phyloP scores from a whole-genome alignment of 2,113 vertebrate species.

The Hemibagrus wyckioides region DNA sequence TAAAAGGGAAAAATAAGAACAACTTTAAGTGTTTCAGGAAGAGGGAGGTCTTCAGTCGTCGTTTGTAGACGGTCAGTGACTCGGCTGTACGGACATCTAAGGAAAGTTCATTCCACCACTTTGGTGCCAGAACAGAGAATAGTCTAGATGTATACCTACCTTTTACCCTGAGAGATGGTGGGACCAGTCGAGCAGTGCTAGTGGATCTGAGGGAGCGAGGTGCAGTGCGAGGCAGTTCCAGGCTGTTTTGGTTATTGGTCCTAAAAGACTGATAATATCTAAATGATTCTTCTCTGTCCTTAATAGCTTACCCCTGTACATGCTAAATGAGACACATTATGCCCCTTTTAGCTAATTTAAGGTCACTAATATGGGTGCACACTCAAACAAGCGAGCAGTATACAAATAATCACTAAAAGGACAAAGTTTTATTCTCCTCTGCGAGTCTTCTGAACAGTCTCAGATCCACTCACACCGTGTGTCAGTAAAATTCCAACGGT shows the following conservation, averaged over 20 bases:
- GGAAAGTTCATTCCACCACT: too few relatives aligned
- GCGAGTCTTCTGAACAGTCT: neutral
- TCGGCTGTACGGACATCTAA: too few relatives aligned
- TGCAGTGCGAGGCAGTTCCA: too few relatives aligned
- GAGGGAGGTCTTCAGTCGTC: too few relatives aligned
- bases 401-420: neutral
- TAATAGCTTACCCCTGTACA: neutral
- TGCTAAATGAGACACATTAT: neutral
- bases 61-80: too few relatives aligned
- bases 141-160: too few relatives aligned
- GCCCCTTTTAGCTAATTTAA: neutral
- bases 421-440: neutral
- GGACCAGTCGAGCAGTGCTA: too few relatives aligned
- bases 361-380: neutral
- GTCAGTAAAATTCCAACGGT: neutral
- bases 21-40: too few relatives aligned
- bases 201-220: too few relatives aligned
- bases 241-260: neutral
- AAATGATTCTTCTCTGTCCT: neutral
- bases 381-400: neutral
- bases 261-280: neutral
- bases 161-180: too few relatives aligned
- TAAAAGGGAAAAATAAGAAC: too few relatives aligned
- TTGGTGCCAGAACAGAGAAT: too few relatives aligned
- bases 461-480: neutral